These are phyloP conservation scores for Alentia gelatinosa DNA, from an alignment of 2,888 invertebrate species.

Conservation along the genomic window DNA sequence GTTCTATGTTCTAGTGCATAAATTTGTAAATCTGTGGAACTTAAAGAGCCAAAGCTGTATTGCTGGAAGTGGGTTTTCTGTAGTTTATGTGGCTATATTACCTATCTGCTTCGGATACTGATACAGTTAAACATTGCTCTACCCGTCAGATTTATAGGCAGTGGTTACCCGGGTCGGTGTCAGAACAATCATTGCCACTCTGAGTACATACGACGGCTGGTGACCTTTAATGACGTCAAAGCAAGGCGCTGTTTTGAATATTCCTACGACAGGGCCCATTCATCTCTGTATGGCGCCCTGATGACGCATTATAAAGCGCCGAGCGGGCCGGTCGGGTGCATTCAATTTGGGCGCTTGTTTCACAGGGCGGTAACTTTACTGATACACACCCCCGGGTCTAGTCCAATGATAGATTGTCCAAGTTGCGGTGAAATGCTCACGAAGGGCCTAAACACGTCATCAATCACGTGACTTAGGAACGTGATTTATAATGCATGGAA, in stretches of 20 bases:
- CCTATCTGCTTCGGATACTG: no score
- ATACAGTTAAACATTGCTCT: no score
- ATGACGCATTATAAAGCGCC: not conserved
- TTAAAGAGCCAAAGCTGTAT: no score
- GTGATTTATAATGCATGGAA: constrained; percentile 31
- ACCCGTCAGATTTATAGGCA: no score
- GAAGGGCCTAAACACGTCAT: not conserved
- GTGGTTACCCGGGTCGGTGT: no score
- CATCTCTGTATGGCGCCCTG: not conserved
- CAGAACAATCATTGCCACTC: no score
- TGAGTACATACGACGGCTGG: not conserved
- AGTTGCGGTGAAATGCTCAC: not conserved
- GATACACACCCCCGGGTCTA: not conserved
- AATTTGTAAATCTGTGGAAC: no score
- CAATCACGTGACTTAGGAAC: constrained; percentile 46
- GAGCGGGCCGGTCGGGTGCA: not conserved
- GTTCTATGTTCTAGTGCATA: not conserved
- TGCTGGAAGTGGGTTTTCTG: no score
- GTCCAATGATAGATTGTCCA: constrained; percentile 33
- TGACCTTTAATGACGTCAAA: not conserved
- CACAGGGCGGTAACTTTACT: not conserved
- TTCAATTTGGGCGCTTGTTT: constrained; percentile 16
- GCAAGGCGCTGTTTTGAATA: not conserved
- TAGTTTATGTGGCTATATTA: no score
- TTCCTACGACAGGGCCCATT: not conserved